These are phyloP conservation scores for Coregonus suidteri DNA, from an alignment of 2,797 vertebrate species.

Conservation along the genomic window DNA sequence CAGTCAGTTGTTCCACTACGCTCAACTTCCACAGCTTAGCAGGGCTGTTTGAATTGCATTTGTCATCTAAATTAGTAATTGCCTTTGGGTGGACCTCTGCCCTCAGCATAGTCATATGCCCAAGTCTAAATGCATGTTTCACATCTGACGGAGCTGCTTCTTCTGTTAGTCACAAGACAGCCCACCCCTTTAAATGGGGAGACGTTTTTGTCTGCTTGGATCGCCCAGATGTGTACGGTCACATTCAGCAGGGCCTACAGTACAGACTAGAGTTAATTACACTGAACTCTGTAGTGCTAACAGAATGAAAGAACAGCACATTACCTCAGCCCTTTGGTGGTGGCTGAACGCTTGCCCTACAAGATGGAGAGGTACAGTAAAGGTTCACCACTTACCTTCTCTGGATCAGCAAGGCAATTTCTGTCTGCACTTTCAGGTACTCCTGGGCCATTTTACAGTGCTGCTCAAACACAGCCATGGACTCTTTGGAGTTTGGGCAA, in stretches of 20 bases:
- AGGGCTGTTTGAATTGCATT: slow-evolving; percentile 13
- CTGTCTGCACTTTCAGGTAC: slow-evolving; percentile 99
- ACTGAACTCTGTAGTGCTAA: not conserved
- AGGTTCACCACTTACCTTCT: slow-evolving; percentile 92
- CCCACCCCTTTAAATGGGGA: not conserved
- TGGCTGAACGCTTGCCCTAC: not conserved
- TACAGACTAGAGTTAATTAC: not conserved
- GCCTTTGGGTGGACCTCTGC: not conserved
- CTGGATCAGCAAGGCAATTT: slow-evolving; percentile 96
- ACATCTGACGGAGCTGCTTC: not conserved
- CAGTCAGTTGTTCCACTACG: slow-evolving; percentile 19
- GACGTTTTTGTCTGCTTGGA: not conserved
- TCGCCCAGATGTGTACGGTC: not conserved
- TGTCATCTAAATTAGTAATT: slow-evolving; percentile 16
- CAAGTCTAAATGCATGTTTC: slow-evolving; percentile 15
- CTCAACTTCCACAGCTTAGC: slow-evolving; percentile 22
- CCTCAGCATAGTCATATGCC: not conserved
- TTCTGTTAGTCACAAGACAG: slow-evolving; percentile 1
- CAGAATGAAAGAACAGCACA: not conserved
- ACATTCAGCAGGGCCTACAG: not conserved
- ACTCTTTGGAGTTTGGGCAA: slow-evolving; percentile 99
- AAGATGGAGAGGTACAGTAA: not conserved
- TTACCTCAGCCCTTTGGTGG: not conserved
- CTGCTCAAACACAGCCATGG: slow-evolving; percentile 99
- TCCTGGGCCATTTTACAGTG: slow-evolving; percentile 99